Conservation (phyloP, 2,113 vertebrate species). For the Gnathonemus echidnorhynchus region DNA sequence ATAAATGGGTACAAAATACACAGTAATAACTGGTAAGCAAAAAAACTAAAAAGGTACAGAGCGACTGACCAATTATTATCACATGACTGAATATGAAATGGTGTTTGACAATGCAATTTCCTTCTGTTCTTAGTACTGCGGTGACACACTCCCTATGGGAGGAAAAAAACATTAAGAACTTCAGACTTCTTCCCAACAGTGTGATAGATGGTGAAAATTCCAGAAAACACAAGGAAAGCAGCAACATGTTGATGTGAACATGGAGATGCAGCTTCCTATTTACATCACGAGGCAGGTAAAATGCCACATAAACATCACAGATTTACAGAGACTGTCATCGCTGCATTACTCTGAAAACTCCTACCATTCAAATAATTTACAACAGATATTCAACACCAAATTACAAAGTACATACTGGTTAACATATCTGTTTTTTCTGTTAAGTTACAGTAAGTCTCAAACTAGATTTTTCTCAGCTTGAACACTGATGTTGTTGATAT, state of each 20-base stretch:
- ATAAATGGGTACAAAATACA: too few relatives aligned
- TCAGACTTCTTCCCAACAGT: neutral
- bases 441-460: neutral
- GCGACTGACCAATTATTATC: too few relatives aligned
- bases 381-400: neutral
- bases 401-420: neutral
- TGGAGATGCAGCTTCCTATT: neutral
- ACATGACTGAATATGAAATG: too few relatives aligned
- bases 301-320: neutral
- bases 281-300: neutral
- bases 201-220: neutral
- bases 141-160: neutral
- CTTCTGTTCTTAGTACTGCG: neutral
- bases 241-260: neutral
- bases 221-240: neutral
- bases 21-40: too few relatives aligned
- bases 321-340: neutral
- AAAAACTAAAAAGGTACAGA: too few relatives aligned
- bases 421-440: neutral
- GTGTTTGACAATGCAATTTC: neutral
- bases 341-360: neutral
- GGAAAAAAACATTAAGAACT: neutral
- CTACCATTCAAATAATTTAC: neutral
- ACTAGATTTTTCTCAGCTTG: neutral
- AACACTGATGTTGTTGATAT: neutral